A percentile compares a stretch with the other conserved stretches of the same genome.
phyloP scores from a whole-genome alignment of 1,140 invertebrate genomes.

The Caligus rogercresseyi region DNA sequence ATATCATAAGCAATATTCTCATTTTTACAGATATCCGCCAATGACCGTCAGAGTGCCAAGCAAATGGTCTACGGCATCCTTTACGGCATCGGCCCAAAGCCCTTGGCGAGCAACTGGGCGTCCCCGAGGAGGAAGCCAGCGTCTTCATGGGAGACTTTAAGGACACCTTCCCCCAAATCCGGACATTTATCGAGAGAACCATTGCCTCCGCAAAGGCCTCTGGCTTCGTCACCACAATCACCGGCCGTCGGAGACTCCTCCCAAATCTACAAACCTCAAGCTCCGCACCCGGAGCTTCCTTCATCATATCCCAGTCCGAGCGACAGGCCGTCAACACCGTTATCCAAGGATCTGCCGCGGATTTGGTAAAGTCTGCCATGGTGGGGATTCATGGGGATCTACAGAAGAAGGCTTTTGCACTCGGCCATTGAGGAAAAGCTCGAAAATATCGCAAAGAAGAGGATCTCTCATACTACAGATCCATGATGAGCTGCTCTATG shows the following conservation, averaged over 20 bases:
- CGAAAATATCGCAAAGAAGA: constrained; percentile 24
- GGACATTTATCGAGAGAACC: constrained; percentile 43
- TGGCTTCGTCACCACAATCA: constrained; percentile 67
- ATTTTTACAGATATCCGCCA: constrained; percentile 42
- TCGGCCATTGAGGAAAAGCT: neutral
- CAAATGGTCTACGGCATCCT: constrained; percentile 92
- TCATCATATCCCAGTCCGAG: constrained; percentile 56
- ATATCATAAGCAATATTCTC: no score
- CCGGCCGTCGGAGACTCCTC: constrained; percentile 55
- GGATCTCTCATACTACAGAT: constrained; percentile 64
- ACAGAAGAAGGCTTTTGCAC: neutral
- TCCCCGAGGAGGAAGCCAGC: constrained; percentile 59
- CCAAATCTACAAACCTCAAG: constrained; percentile 41
- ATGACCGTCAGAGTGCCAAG: constrained; percentile 66
- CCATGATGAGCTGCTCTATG: constrained; percentile 90
- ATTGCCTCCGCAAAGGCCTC: constrained; percentile 46
- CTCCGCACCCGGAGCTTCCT: constrained; percentile 38
- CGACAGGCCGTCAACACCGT: constrained; percentile 85
- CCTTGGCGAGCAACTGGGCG: constrained; percentile 56
- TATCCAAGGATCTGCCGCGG: constrained; percentile 87
- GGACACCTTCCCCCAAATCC: constrained; percentile 31
- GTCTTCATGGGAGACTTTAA: constrained; percentile 66
- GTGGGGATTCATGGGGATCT: constrained; percentile 47
- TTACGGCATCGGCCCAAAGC: constrained; percentile 85
- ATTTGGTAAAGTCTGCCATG: constrained; percentile 81